phyloP scores from a whole-genome alignment of 2,888 invertebrate species.

The Vandiemenella viatica region DNA sequence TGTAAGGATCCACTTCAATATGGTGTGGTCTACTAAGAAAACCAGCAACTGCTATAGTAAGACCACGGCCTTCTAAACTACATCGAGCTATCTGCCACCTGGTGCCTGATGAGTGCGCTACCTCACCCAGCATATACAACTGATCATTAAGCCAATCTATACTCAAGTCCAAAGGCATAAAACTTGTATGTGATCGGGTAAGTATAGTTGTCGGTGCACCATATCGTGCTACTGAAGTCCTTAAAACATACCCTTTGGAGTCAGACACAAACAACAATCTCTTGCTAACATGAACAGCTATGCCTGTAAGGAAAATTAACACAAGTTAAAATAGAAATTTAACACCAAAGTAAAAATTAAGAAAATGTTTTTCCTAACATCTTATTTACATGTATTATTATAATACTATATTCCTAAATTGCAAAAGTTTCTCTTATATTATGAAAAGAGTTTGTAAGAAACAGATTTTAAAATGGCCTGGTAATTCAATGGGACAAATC shows the following conservation, averaged over 20 bases:
- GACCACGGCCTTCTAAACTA: constrained; percentile 53
- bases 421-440: too few species aligned
- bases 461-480: too few species aligned
- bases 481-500: too few species aligned
- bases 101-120: constrained; percentile 33
- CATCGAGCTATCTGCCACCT: constrained; percentile 45
- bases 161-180: constrained; percentile 53
- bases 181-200: constrained; percentile 40
- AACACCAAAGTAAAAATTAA: background rate
- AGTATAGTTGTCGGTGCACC: constrained; percentile 31
- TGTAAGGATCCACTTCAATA: constrained; percentile 81
- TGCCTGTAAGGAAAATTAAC: constrained; percentile 42
- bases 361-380: background rate
- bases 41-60: constrained; percentile 54
- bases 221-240: constrained; percentile 27
- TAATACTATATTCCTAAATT: too few species aligned
- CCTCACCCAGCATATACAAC: constrained; percentile 66
- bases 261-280: constrained; percentile 65
- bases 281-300: constrained; percentile 54
- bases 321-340: too few species aligned
- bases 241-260: constrained; percentile 47
- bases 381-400: background rate
- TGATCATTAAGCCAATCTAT: constrained; percentile 82
- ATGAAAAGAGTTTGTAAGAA: too few species aligned
- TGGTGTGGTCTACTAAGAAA: constrained; percentile 56